Percentiles rank a stretch among this genome's conserved stretches.
Conservation (phyloP, 2,113 vertebrate genomes). For the Lepus europaeus region DNA sequence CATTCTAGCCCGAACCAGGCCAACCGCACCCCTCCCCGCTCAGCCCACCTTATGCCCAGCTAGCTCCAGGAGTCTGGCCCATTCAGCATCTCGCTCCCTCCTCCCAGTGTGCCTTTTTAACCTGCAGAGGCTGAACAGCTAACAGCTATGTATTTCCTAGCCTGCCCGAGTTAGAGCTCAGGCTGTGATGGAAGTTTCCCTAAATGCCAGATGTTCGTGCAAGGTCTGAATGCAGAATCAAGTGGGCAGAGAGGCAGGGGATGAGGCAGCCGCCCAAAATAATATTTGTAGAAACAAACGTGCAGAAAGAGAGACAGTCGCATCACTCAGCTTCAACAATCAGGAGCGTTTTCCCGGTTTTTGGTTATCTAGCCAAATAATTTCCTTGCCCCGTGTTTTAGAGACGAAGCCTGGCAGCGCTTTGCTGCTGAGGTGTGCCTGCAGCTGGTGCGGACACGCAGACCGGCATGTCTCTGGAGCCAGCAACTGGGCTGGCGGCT, state of each 20-base stretch:
- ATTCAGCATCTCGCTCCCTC: background rate
- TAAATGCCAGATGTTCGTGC: background rate
- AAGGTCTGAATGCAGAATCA: background rate
- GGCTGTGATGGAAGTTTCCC: background rate
- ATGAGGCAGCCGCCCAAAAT: background rate
- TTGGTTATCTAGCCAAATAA: constrained; percentile 5
- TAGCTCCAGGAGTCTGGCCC: background rate
- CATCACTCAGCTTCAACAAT: background rate
- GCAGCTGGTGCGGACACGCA: constrained; percentile 39
- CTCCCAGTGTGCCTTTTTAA: background rate
- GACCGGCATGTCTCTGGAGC: constrained; percentile 43
- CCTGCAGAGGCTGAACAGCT: background rate
- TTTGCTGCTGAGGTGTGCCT: background rate
- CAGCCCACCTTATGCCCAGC: background rate
- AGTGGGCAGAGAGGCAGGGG: background rate
- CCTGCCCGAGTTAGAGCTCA: background rate
- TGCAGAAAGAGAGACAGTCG: background rate
- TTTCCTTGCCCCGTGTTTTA: background rate
- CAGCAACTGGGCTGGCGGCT: constrained; percentile 27
- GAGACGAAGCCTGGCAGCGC: constrained; percentile 33
- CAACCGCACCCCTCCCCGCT: too few species aligned
- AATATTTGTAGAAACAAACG: background rate
- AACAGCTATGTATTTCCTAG: background rate
- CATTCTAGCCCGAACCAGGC: background rate
- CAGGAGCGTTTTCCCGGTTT: background rate